These are phyloP conservation scores for Stenichneumon culpator DNA, from an alignment of 2,888 invertebrate genomes.

Conservation along the genomic window DNA sequence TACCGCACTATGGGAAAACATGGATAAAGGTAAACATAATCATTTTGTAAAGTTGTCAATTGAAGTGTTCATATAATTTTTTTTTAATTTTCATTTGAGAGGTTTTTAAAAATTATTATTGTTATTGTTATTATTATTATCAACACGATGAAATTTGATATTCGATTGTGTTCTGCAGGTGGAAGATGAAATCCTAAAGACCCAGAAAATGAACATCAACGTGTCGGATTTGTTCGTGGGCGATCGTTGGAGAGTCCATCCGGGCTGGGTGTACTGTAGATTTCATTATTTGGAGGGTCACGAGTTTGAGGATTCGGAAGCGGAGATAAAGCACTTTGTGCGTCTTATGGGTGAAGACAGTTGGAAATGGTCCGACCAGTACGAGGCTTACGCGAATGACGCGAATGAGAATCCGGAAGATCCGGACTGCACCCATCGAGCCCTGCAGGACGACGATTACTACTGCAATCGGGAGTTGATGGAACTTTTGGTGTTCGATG, in stretches of 20 bases:
- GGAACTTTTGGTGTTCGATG: constrained; percentile 94
- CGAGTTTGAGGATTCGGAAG: constrained; percentile 90
- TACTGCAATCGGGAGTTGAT: constrained; percentile 95
- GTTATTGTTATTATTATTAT: too few relatives aligned
- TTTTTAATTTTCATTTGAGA: too few relatives aligned
- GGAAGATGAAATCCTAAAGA: constrained; percentile 91
- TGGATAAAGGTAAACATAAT: constrained; percentile 86
- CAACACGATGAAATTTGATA: too few relatives aligned
- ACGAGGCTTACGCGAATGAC: constrained; percentile 82
- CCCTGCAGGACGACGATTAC: constrained; percentile 90
- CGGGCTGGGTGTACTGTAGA: constrained; percentile 96
- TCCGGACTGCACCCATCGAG: constrained; percentile 88
- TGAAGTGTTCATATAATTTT: neutral
- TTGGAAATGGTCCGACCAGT: constrained; percentile 89
- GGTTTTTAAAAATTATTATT: too few relatives aligned
- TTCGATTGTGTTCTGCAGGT: constrained; percentile 85
- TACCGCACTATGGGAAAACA: constrained; percentile 93
- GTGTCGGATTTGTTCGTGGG: constrained; percentile 91
- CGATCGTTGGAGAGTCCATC: constrained; percentile 92
- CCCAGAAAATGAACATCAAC: constrained; percentile 89
- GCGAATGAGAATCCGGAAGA: constrained; percentile 78
- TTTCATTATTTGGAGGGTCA: constrained; percentile 94
- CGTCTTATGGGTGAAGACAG: constrained; percentile 87
- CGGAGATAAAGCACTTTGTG: constrained; percentile 92
- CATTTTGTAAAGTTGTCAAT: too few relatives aligned